These are phyloP conservation scores for Acrobasis repandana DNA, from an alignment of 2,888 invertebrate species.

Conservation along the genomic window DNA sequence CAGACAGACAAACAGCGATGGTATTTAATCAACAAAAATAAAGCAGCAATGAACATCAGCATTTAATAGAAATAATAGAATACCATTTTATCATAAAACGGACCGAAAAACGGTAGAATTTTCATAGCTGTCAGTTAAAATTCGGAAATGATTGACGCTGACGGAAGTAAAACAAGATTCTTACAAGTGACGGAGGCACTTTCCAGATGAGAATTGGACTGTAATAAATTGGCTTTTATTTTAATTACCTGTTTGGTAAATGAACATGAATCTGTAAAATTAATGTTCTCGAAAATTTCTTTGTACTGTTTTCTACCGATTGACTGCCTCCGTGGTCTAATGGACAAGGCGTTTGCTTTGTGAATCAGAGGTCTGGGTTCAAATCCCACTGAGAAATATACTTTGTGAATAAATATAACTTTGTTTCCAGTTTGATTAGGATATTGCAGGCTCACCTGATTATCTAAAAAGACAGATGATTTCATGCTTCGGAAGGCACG, in stretches of 20 bases:
- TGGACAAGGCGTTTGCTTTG: no score
- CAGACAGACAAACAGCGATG: no score
- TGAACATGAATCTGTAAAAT: neutral
- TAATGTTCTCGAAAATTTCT: neutral
- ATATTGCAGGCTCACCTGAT: no score
- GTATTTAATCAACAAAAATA: neutral
- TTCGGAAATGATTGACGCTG: conserved; percentile 9
- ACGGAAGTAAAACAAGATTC: conserved; percentile 14
- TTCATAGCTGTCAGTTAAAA: conserved; percentile 6
- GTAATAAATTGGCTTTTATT: conserved; percentile 8
- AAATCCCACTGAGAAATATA: no score
- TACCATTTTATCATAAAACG: neutral
- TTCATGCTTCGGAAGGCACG: no score
- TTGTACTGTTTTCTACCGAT: no score
- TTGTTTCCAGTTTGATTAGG: no score
- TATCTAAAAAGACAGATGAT: no score
- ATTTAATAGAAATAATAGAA: neutral
- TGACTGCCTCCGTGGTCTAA: no score
- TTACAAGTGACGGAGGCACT: conserved; percentile 1
- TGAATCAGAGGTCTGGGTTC: no score
- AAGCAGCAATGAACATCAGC: neutral
- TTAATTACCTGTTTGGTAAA: conserved; percentile 1
- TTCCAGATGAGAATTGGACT: conserved; percentile 5
- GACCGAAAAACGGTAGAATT: neutral
- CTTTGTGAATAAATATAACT: no score